phyloP scores from a whole-genome alignment of 2,113 vertebrate genomes.

The Himantopus leucocephalus region DNA sequence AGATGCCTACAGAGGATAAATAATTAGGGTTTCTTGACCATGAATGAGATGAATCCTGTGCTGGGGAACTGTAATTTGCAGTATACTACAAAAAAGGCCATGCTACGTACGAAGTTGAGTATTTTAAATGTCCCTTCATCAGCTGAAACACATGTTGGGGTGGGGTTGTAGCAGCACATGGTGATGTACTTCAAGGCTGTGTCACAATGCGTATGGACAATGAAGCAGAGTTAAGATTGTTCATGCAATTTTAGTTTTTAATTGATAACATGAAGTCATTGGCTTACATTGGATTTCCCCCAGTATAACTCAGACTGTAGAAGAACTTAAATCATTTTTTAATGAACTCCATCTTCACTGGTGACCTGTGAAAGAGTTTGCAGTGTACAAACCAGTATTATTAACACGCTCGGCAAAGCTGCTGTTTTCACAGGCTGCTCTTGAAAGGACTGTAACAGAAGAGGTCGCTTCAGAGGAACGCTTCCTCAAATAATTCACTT shows the following conservation, averaged over 20 bases:
- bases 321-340: neutral
- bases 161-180: accelerated
- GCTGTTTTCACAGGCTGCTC: neutral
- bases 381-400: neutral
- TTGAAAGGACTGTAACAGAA: neutral
- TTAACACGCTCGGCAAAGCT: neutral
- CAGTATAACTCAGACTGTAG: neutral
- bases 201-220: neutral
- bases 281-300: neutral
- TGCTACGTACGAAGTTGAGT: accelerated
- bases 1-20: neutral
- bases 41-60: neutral
- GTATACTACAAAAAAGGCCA: neutral
- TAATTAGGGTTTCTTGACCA: neutral
- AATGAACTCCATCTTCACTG: neutral
- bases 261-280: neutral
- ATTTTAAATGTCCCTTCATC: neutral
- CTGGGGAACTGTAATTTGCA: neutral
- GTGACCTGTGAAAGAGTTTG: neutral
- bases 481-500: neutral
- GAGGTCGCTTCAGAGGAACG: neutral
- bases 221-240: neutral
- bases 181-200: neutral
- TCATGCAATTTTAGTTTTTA: neutral
- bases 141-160: neutral